Evolutionary conservation across 2,113 vertebrate species (phyloP).

Genomic region (Paracanthobrama guichenoti): DNA sequence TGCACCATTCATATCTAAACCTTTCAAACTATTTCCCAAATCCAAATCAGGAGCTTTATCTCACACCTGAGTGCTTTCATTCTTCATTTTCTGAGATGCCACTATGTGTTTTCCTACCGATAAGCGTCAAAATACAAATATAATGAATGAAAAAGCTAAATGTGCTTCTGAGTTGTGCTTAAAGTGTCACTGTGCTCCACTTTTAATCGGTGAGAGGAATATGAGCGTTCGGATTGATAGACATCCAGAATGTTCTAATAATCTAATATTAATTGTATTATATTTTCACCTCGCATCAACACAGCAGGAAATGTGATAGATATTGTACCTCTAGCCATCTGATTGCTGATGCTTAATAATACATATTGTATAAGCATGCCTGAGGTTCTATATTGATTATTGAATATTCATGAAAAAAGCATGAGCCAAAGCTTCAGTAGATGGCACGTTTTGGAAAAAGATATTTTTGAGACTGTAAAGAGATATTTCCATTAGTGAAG

Average conservation of each 20-base stretch:
- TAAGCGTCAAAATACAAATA: slow-evolving; percentile 10
- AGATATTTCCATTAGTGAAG: neutral
- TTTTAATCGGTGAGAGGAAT: neutral
- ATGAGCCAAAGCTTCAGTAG: slow-evolving; percentile 18
- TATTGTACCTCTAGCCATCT: neutral
- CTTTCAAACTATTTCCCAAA: neutral
- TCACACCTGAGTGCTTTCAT: neutral
- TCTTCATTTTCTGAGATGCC: slow-evolving; percentile 13
- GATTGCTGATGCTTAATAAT: neutral
- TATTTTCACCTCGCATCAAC: neutral
- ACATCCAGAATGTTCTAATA: neutral
- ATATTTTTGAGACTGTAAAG: neutral
- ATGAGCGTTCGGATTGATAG: neutral
- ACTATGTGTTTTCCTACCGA: slow-evolving; percentile 2
- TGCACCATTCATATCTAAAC: slow-evolving; percentile 30
- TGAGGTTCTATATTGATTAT: neutral
- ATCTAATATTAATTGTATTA: neutral
- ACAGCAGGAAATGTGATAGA: slow-evolving; percentile 15
- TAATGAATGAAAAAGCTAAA: slow-evolving; percentile 1
- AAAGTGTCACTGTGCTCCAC: slow-evolving; percentile 33
- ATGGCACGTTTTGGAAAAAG: slow-evolving; percentile 27
- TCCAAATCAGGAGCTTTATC: slow-evolving; percentile 10
- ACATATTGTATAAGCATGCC: neutral
- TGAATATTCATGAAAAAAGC: slow-evolving; percentile 22
- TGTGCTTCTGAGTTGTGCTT: slow-evolving; percentile 75